Evolutionary conservation across 1,140 invertebrate species (phyloP).

Genomic region (Drosophila littoralis): DNA sequence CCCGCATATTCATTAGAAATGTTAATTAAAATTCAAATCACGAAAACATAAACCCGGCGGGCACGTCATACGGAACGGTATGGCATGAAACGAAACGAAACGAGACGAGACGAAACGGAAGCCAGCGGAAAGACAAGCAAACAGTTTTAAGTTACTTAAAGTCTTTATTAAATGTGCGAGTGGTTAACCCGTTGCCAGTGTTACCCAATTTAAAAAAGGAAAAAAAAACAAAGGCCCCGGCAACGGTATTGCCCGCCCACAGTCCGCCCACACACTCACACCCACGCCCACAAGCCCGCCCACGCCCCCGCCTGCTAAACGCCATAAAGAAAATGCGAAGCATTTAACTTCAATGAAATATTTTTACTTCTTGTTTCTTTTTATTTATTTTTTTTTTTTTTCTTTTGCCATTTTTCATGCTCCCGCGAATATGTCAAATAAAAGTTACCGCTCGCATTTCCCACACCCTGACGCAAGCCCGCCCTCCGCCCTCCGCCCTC

Average conservation of each 20-base stretch:
- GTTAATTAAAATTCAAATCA: conserved; percentile 82
- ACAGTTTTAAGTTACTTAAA: conserved; percentile 82
- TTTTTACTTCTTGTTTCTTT: conserved; percentile 69
- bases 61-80: conserved; percentile 27
- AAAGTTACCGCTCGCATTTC: conserved; percentile 52
- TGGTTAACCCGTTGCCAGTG: conserved; percentile 64
- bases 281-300: neutral
- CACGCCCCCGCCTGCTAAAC: conserved; percentile 37
- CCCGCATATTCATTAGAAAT: conserved; percentile 70
- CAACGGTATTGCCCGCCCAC: conserved; percentile 13
- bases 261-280: conserved; percentile 5
- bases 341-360: conserved; percentile 74
- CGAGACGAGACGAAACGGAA: conserved; percentile 27
- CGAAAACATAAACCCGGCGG: conserved; percentile 44
- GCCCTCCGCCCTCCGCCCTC: conserved; percentile 8
- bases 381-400: conserved; percentile 9
- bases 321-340: conserved; percentile 69
- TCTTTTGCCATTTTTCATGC: conserved; percentile 73
- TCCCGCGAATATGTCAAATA: conserved; percentile 80
- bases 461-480: neutral
- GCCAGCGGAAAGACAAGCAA: conserved; percentile 64
- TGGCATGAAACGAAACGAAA: conserved; percentile 28
- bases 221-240: conserved; percentile 23
- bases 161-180: conserved; percentile 80
- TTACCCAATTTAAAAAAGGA: conserved; percentile 28